phyloP scores from a whole-genome alignment of 2,113 vertebrate species.

The Sander vitreus region DNA sequence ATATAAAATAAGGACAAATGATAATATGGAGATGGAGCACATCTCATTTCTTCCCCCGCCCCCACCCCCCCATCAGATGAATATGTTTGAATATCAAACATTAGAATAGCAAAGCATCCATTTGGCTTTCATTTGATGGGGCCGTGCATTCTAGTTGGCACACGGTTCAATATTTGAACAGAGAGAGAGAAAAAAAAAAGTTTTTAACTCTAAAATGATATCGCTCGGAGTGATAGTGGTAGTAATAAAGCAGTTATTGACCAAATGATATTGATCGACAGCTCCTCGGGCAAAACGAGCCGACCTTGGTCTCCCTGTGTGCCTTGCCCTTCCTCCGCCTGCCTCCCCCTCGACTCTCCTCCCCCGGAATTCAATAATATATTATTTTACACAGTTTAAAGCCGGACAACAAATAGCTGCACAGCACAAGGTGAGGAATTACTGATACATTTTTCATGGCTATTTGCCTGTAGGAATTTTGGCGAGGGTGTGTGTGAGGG shows the following conservation, averaged over 20 bases:
- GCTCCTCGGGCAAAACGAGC: slow-evolving; percentile 97
- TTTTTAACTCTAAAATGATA: slow-evolving; percentile 95
- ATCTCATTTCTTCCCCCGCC: slow-evolving; percentile 22
- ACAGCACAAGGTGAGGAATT: slow-evolving; percentile 93
- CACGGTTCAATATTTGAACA: slow-evolving; percentile 95
- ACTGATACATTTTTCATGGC: slow-evolving; percentile 87
- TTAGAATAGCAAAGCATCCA: slow-evolving; percentile 68
- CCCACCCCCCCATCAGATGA: slow-evolving; percentile 27
- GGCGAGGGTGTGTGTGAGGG: slow-evolving; percentile 77
- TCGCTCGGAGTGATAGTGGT: slow-evolving; percentile 93
- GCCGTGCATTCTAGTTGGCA: slow-evolving; percentile 82
- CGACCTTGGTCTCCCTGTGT: slow-evolving; percentile 97
- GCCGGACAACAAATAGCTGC: slow-evolving; percentile 91
- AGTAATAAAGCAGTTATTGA: slow-evolving; percentile 99
- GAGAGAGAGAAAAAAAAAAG: slow-evolving; percentile 82
- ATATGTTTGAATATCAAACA: slow-evolving; percentile 65
- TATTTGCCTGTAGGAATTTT: slow-evolving; percentile 89
- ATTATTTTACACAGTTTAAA: slow-evolving; percentile 99
- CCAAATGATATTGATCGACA: slow-evolving; percentile 98
- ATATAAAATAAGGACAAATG: slow-evolving; percentile 67
- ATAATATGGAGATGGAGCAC: slow-evolving; percentile 55
- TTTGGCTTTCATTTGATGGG: slow-evolving; percentile 72
- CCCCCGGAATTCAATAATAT: slow-evolving; percentile 95
- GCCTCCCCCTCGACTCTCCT: slow-evolving; percentile 90
- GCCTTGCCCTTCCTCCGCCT: slow-evolving; percentile 91